A percentile compares a stretch with the other conserved stretches of the same genome.
Evolutionary conservation across 2,888 invertebrate genomes (phyloP).

Genomic region (Sabatieria punctata): DNA sequence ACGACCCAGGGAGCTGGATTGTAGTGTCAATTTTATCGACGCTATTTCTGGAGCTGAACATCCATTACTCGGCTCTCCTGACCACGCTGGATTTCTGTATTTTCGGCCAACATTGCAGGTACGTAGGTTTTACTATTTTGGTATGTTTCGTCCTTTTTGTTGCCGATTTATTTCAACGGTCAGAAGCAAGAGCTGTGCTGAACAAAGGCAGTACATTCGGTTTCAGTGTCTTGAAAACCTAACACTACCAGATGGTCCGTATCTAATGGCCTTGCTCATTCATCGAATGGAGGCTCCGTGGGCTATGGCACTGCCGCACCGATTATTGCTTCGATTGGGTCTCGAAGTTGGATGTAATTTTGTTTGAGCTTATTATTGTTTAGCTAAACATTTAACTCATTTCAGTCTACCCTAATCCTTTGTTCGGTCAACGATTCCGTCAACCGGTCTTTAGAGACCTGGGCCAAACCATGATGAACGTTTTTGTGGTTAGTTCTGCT

Average conservation of each 20-base stretch:
- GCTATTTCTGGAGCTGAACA: too few species aligned
- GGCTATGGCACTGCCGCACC: conserved; percentile 53
- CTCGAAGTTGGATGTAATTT: conserved; percentile 54
- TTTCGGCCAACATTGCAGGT: not conserved
- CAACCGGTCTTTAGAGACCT: conserved; percentile 64
- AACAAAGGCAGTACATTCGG: not conserved
- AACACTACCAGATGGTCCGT: conserved; percentile 52
- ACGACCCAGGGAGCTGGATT: too few species aligned
- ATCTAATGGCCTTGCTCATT: conserved; percentile 56
- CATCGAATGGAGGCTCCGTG: conserved; percentile 63
- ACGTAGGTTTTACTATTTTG: too few species aligned
- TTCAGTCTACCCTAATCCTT: conserved; percentile 57
- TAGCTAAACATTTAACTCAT: too few species aligned
- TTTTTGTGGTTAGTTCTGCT: conserved; percentile 46
- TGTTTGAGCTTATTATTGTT: too few species aligned
- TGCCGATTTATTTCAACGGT: not conserved
- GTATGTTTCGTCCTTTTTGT: too few species aligned
- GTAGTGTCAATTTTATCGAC: too few species aligned
- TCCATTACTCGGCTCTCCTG: not conserved
- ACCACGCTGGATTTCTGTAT: not conserved
- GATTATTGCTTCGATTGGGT: conserved; percentile 57
- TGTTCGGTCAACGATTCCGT: conserved; percentile 56
- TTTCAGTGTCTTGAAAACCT: conserved; percentile 57
- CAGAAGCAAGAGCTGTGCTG: too few species aligned
- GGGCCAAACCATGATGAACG: conserved; percentile 69